These are phyloP conservation scores for Chaetodon trifasciatus DNA, from an alignment of 2,797 vertebrate species.

Conservation along the genomic window DNA sequence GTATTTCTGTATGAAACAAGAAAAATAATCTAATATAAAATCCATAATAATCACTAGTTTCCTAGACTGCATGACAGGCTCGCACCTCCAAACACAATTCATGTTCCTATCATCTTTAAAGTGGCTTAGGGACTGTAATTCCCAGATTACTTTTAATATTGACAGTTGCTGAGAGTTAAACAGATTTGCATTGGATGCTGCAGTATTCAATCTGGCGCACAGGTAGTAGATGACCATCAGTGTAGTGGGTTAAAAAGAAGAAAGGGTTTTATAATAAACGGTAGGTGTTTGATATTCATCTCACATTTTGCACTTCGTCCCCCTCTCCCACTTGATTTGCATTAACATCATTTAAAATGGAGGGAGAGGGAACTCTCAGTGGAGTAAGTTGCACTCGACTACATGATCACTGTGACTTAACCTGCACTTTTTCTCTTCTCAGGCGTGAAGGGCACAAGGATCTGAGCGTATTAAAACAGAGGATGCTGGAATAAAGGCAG, in stretches of 20 bases:
- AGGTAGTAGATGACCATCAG: slow-evolving; percentile 31
- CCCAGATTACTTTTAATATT: slow-evolving; percentile 15
- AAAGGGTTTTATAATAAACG: slow-evolving; percentile 50
- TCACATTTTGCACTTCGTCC: slow-evolving; percentile 71
- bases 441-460: slow-evolving; percentile 70
- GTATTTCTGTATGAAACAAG: not conserved
- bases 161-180: not conserved
- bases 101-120: not conserved
- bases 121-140: not conserved
- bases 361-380: slow-evolving; percentile 60
- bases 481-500: slow-evolving; percentile 43
- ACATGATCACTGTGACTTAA: slow-evolving; percentile 71
- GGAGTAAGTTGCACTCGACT: slow-evolving; percentile 64
- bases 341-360: slow-evolving; percentile 77
- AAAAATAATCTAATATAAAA: not conserved
- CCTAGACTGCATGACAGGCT: not conserved
- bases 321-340: slow-evolving; percentile 72
- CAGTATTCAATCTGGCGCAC: slow-evolving; percentile 22
- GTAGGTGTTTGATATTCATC: slow-evolving; percentile 73
- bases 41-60: not conserved
- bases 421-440: slow-evolving; percentile 62
- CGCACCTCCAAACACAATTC: not conserved
- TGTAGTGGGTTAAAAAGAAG: slow-evolving; percentile 8
- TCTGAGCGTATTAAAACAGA: slow-evolving; percentile 55
- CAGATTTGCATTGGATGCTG: slow-evolving; percentile 18